phyloP scores from a whole-genome alignment of 2,113 vertebrate species.

The Bombycilla garrulus region DNA sequence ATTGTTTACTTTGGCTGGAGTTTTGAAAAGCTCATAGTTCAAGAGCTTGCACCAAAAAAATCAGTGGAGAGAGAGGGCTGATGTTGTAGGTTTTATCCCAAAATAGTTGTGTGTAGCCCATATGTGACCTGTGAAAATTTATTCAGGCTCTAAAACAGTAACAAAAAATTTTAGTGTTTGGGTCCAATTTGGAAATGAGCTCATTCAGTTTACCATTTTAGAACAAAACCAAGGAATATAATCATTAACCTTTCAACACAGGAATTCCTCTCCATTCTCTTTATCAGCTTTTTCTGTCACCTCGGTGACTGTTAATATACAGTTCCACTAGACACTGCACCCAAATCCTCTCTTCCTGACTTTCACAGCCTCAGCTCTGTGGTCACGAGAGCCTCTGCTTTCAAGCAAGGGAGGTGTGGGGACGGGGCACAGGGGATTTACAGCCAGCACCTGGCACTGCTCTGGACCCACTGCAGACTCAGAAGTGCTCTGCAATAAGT shows the following conservation, averaged over 20 bases:
- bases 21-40: not conserved
- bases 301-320: not conserved
- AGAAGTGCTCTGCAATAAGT: not conserved
- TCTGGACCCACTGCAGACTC: not conserved
- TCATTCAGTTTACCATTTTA: not conserved
- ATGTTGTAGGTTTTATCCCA: not conserved
- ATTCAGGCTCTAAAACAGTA: not conserved
- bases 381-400: not conserved
- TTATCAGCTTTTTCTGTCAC: not conserved
- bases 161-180: not conserved
- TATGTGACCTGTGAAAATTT: not conserved
- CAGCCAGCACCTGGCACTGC: not conserved
- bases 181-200: not conserved
- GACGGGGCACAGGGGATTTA: not conserved
- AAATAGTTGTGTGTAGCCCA: not conserved
- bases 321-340: not conserved
- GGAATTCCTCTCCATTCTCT: not conserved
- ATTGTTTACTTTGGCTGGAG: not conserved
- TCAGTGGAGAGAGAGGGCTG: not conserved
- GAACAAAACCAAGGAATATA: not conserved
- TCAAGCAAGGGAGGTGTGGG: not conserved
- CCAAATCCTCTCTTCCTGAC: rapidly evolving
- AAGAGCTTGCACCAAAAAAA: not conserved
- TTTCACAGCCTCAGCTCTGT: not conserved
- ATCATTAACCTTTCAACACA: not conserved